These are phyloP conservation scores for Megalops cyprinoides DNA, from an alignment of 2,797 vertebrate genomes.

Conservation along the genomic window DNA sequence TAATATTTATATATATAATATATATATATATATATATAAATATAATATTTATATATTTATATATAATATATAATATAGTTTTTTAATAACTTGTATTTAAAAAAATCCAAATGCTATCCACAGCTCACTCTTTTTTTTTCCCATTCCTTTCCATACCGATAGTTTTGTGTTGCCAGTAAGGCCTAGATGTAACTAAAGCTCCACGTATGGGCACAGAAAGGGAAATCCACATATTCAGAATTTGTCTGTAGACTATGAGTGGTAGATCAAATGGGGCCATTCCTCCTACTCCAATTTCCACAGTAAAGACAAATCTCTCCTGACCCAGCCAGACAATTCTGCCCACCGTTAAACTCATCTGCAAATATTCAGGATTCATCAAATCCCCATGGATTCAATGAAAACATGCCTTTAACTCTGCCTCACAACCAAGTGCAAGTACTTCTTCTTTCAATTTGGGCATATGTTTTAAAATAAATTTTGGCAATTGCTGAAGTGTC, in stretches of 20 bases:
- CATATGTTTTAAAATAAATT: no score
- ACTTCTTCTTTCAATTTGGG: no score
- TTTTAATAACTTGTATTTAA: no score
- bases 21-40: no score
- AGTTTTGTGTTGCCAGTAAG: constrained; percentile 15
- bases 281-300: not conserved
- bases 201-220: not conserved
- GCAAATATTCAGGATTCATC: no score
- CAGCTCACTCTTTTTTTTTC: constrained; percentile 1
- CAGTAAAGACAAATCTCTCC: not conserved
- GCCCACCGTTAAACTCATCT: not conserved
- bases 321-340: not conserved
- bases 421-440: no score
- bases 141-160: constrained; percentile 4
- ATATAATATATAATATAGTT: no score
- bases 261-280: constrained; percentile 6
- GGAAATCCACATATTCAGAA: not conserved
- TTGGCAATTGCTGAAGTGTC: no score
- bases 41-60: no score
- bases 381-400: no score
- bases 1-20: no score
- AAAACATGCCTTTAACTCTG: no score
- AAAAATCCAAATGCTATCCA: constrained; percentile 6
- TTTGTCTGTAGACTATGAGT: not conserved
- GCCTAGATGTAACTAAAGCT: not conserved